Percentiles rank a stretch among this genome's conserved stretches.
Conservation (phyloP, 2,888 invertebrate species). For the Iselma pallidipennis region DNA sequence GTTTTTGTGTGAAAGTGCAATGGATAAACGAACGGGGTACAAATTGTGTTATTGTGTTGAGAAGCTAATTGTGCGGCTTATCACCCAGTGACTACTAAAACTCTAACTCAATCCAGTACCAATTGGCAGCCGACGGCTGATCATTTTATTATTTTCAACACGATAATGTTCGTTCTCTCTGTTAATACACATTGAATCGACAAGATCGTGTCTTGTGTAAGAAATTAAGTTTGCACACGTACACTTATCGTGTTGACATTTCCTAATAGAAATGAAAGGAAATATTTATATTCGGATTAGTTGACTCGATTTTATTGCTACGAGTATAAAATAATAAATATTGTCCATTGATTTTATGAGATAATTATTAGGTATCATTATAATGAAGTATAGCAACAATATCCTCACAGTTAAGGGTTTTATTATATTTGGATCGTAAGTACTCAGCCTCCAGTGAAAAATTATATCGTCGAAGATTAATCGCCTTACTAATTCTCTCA, state of each 20-base stretch:
- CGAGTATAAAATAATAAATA: too few relatives aligned
- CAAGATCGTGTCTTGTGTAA: not conserved
- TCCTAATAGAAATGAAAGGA: too few relatives aligned
- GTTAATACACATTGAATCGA: not conserved
- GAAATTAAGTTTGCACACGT: not conserved
- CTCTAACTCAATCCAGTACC: conserved; percentile 36
- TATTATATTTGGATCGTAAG: too few relatives aligned
- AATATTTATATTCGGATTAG: not conserved
- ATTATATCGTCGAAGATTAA: conserved; percentile 20
- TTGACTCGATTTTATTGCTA: too few relatives aligned
- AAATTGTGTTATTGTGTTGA: conserved; percentile 38
- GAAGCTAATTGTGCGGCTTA: conserved; percentile 38
- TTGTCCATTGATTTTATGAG: too few relatives aligned
- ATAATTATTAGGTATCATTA: too few relatives aligned
- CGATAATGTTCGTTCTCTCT: conserved; percentile 26
- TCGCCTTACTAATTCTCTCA: conserved; percentile 28
- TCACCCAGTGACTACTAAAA: conserved; percentile 29
- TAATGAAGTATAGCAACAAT: too few relatives aligned
- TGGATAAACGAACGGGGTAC: conserved; percentile 30
- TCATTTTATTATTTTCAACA: conserved; percentile 42
- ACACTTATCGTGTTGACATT: not conserved
- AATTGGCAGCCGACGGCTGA: conserved; percentile 34
- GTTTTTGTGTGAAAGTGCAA: conserved; percentile 23
- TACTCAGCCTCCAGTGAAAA: conserved; percentile 16
- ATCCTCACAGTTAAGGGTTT: too few relatives aligned